phyloP scores from a whole-genome alignment of 2,888 invertebrate genomes.

The Megamerina dolium region DNA sequence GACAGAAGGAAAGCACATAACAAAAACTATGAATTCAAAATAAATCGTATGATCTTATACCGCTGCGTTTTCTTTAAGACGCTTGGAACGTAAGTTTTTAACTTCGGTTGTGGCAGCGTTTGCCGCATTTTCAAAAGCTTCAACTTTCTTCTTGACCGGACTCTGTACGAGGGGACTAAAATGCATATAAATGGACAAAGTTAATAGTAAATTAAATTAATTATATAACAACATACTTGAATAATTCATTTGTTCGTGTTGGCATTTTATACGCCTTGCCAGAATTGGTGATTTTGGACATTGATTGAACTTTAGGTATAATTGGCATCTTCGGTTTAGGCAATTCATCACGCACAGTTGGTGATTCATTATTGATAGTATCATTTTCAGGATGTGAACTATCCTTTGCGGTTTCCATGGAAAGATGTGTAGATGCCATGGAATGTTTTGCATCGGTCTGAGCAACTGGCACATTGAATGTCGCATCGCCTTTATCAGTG shows the following conservation, averaged over 20 bases:
- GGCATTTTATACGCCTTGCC: constrained; percentile 34
- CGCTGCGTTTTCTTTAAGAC: constrained; percentile 37
- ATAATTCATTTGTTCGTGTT: constrained; percentile 42
- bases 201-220: too few species aligned
- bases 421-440: constrained; percentile 3
- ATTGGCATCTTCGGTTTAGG: constrained; percentile 27
- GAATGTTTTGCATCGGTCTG: constrained; percentile 8
- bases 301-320: constrained; percentile 13
- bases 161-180: constrained; percentile 57
- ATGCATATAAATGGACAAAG: neutral
- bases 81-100: constrained; percentile 25
- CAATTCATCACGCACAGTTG: too few species aligned
- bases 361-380: constrained; percentile 44
- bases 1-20: neutral
- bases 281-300: constrained; percentile 16
- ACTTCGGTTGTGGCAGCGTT: constrained; percentile 24
- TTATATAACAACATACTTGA: constrained; percentile 42
- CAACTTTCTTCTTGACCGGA: constrained; percentile 57
- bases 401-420: constrained; percentile 34
- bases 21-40: neutral
- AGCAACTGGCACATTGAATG: constrained; percentile 24
- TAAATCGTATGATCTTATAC: constrained; percentile 20
- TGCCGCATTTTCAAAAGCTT: constrained; percentile 55
- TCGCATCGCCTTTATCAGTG: constrained; percentile 21
- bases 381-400: constrained; percentile 27